Base-by-base conservation (phyloP, 2,113 vertebrate species). In the Muscicapa adusta region DNA sequence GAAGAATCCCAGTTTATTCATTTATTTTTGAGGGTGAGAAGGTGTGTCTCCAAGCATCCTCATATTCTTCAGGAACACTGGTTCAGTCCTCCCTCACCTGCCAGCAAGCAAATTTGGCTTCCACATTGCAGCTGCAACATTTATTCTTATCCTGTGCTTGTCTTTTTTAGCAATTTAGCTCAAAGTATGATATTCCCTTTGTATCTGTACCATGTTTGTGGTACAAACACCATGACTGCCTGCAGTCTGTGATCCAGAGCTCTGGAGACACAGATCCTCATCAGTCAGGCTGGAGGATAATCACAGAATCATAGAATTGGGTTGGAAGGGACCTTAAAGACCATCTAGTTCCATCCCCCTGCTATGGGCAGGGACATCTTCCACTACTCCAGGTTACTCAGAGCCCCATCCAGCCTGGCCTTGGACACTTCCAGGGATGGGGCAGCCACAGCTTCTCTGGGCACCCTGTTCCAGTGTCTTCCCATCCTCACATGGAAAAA, bases 291-390 rank as follows among this genome's bases (percentile, higher is more conserved):
- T 85, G 38, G 23, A n/a, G 8, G 81, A 42, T 60, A 81, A 68
- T 5, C 33, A 51, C 3, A 33, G 28, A 36, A 43, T 65, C 20
- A 26, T 48, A 14, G n/a, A 26, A 54, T 61, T 82, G 54, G 19
- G 9, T 42, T 61, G 29, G 40, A 68, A 31, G 20, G 25, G 6
- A 31, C 47, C 28, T 67, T 54, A 34, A 61, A 61, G 25, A 40
- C 7, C n/a, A 40, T 31, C 29, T 34, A 0, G 0, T 61, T 61
- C 20, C 14, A 38, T 14, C 2, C 8, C 19, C 14, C 25, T 75
- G n/a, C 24, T 23, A 14, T 54, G 45, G 3, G 18, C 38, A 77
- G n/a, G n/a, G 16, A 29, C 38, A 61, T 3, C 40, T 82, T 18
- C 47, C 29, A 47, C 13, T 34, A 40, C 17, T 2, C 53, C 47